A percentile compares a stretch with the other conserved stretches of the same genome.
Conservation (phyloP, 2,797 vertebrate species). For the Synaphobranchus kaupii region DNA sequence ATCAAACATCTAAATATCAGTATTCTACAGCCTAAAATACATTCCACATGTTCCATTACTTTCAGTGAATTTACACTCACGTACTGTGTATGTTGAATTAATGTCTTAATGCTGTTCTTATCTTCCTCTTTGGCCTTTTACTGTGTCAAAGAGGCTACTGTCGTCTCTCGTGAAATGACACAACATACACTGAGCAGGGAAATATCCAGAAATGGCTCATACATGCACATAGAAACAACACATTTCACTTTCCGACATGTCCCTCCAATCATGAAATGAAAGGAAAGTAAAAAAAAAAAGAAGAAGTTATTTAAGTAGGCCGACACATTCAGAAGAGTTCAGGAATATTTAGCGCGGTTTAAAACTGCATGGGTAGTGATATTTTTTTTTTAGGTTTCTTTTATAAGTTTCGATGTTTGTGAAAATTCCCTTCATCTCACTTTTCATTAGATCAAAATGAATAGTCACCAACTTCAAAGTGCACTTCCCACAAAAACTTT, state of each 20-base stretch:
- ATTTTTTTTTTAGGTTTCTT: not conserved
- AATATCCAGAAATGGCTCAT: not conserved
- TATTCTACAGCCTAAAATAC: not conserved
- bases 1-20: not conserved
- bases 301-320: not conserved
- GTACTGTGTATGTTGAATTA: no score
- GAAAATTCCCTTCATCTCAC: not conserved
- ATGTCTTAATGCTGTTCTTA: no score
- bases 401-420: not conserved
- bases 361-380: not conserved
- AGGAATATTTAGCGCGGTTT: not conserved
- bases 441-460: not conserved
- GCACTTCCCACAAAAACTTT: not conserved
- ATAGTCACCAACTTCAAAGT: not conserved
- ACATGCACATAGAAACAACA: not conserved
- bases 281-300: not conserved
- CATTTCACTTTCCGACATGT: not conserved
- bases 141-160: not conserved
- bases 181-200: not conserved
- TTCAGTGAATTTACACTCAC: not conserved
- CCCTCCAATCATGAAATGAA: not conserved
- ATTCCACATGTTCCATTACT: not conserved
- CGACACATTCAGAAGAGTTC: not conserved
- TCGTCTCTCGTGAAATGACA: not conserved
- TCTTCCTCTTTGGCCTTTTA: no score